Base-by-base conservation (phyloP, 2,797 vertebrate species). In the Halcyon badia region DNA sequence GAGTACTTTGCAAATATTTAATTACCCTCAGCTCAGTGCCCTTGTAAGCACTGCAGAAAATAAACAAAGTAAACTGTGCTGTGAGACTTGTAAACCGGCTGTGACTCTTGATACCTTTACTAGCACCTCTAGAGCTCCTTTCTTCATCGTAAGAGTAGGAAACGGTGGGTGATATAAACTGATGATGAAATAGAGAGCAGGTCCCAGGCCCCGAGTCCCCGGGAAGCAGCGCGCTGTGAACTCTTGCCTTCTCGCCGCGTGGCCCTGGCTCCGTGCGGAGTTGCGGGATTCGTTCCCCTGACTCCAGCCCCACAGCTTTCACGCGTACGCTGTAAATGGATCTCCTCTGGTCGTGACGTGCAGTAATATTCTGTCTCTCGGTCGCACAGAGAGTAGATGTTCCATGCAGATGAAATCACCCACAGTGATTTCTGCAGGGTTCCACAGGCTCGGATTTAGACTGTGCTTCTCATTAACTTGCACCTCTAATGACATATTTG, bases 1-100 rank as follows among this genome's bases (percentile, higher is more conserved):
- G 57, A 90, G 64, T n/a, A 65, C 87, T 89, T 69, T 48, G 72
- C 78, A 94, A 83, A 83, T 85, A 82, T 91, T 96, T 96, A 77
- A 90, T 92, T 83, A 89, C 77, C 86, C 2, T 8, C 85, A 66
- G 41, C 41, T 71, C 77, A 14, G 41, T 61, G 84, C 88, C 90
- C 88, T 70, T 87, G 70, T 64, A 73, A 87, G 75, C 84, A 26
- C 1, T 77, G 79, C 49, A 66, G 58, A 87, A 87, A 95, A 95
- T 61, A 87, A 96, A 85, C 60, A 58, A 4, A 92, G 65, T 86
- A 90, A 95, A 84, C 37, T 17, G 75, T 68, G 41, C 78, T 75
- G 33, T 0, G 6, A 87, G 81, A 77, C 79, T 33, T 41, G 58
- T 58, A 68, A 44, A 52, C 66, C 87, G 66, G 66, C 73, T 78